These are phyloP conservation scores for Gopherus evgoodei DNA, from an alignment of 2,113 vertebrate genomes.

Conservation along the genomic window DNA sequence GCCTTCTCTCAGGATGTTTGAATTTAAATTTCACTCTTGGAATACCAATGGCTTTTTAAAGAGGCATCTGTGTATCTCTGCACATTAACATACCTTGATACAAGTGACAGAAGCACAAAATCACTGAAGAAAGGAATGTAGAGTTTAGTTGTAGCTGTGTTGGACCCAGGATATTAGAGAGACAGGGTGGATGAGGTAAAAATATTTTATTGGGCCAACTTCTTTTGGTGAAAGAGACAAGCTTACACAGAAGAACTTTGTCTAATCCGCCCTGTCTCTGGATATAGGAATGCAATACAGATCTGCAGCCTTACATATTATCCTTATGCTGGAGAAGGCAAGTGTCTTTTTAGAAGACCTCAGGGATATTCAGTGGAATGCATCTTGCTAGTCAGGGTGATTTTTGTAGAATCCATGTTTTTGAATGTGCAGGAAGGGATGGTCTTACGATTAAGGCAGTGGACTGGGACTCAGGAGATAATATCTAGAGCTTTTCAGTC, in stretches of 20 bases:
- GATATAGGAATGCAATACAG: not conserved
- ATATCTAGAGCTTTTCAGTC: not conserved
- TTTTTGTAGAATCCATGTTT: not conserved
- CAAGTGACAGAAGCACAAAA: not conserved
- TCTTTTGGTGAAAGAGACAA: no score
- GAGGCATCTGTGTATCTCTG: not conserved
- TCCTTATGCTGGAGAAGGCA: not conserved
- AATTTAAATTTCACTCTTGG: slow-evolving; percentile 50
- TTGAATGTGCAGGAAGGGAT: not conserved
- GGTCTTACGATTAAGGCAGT: rapidly evolving
- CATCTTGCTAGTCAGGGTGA: not conserved
- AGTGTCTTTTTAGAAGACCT: not conserved
- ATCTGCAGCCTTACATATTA: not conserved
- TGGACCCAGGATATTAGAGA: not conserved
- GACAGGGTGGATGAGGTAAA: not conserved
- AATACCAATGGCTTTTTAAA: not conserved
- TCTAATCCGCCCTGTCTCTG: not conserved
- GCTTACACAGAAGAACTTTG: not conserved
- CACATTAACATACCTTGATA: not conserved
- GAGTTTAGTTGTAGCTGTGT: not conserved
- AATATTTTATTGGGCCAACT: no score
- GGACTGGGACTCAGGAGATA: not conserved
- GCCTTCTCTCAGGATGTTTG: not conserved
- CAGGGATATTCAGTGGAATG: not conserved
- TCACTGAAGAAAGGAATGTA: not conserved